Percentiles rank a stretch among this genome's conserved stretches.
These are phyloP conservation scores for Alloscopus bannaensis DNA, from an alignment of 2,888 invertebrate genomes.

Conservation along the genomic window DNA sequence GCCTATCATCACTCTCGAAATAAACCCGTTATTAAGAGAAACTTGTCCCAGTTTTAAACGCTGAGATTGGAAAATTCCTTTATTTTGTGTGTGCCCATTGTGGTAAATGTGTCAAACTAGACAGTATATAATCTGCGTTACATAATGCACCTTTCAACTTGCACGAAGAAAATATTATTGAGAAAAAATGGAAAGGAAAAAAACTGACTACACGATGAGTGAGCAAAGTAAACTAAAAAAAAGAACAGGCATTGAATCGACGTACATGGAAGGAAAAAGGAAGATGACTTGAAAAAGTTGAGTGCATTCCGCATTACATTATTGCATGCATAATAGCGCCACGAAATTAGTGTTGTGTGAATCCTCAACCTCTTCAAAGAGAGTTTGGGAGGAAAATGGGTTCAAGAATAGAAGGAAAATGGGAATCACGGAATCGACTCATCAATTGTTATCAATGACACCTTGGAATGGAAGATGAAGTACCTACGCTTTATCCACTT, in stretches of 20 bases:
- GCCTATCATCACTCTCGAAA: conserved; percentile 5
- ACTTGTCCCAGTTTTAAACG: conserved; percentile 32
- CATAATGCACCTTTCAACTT: conserved; percentile 9
- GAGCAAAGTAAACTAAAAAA: neutral
- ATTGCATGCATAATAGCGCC: no score
- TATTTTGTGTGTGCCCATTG: neutral
- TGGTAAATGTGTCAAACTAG: neutral
- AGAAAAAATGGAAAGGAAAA: conserved; percentile 31
- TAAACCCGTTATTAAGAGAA: conserved; percentile 15
- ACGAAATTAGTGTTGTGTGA: no score
- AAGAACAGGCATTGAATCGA: neutral
- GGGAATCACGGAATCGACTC: conserved; percentile 36
- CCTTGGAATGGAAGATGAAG: conserved; percentile 5
- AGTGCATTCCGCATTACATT: conserved; percentile 13
- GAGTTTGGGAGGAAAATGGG: neutral
- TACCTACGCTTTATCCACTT: conserved; percentile 28
- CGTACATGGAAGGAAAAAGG: conserved; percentile 23
- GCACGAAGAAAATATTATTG: neutral
- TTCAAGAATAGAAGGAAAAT: conserved; percentile 54
- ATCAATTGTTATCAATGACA: conserved; percentile 29
- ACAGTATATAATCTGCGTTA: neutral
- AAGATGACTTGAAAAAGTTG: conserved; percentile 11
- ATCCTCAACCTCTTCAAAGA: neutral
- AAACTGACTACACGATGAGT: neutral
- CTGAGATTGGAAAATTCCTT: neutral